Percentiles rank a stretch among this genome's conserved stretches.
Evolutionary conservation across 2,888 invertebrate genomes (phyloP).

Genomic region (Eilema sororculum): DNA sequence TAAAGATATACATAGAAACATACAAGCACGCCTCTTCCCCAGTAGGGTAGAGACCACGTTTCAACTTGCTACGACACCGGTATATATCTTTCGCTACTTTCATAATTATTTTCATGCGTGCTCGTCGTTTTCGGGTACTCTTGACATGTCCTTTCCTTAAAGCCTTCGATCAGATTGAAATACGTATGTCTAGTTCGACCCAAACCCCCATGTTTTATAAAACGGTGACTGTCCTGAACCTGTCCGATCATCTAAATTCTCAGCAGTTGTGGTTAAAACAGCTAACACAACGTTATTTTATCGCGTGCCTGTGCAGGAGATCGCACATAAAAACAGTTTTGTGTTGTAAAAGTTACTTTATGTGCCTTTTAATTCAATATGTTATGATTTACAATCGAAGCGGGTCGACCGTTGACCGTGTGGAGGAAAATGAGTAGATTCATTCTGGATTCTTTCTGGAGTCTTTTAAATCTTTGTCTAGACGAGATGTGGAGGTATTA

Average conservation of each 20-base stretch:
- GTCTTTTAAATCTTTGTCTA: not conserved
- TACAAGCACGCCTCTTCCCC: no score
- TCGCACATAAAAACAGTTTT: conserved; percentile 41
- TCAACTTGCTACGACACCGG: no score
- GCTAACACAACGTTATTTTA: conserved; percentile 40
- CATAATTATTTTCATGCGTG: no score
- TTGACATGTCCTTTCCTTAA: no score
- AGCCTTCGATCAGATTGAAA: no score
- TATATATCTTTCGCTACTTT: no score
- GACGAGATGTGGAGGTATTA: not conserved
- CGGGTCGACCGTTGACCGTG: conserved; percentile 25
- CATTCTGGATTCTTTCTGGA: not conserved
- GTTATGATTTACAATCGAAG: conserved; percentile 58
- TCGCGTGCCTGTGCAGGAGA: conserved; percentile 46
- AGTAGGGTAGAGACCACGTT: no score
- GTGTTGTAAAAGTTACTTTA: conserved; percentile 58
- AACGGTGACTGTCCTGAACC: no score
- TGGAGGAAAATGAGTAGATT: conserved; percentile 13
- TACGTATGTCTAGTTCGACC: no score
- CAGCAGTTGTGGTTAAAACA: conserved; percentile 13
- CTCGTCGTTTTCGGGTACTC: no score
- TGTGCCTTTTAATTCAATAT: conserved; percentile 67
- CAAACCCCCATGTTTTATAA: no score
- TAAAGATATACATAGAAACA: no score
- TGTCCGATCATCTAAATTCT: conserved; percentile 24